These are phyloP conservation scores for Lumbricus terrestris DNA, from an alignment of 2,888 invertebrate genomes.

Conservation along the genomic window DNA sequence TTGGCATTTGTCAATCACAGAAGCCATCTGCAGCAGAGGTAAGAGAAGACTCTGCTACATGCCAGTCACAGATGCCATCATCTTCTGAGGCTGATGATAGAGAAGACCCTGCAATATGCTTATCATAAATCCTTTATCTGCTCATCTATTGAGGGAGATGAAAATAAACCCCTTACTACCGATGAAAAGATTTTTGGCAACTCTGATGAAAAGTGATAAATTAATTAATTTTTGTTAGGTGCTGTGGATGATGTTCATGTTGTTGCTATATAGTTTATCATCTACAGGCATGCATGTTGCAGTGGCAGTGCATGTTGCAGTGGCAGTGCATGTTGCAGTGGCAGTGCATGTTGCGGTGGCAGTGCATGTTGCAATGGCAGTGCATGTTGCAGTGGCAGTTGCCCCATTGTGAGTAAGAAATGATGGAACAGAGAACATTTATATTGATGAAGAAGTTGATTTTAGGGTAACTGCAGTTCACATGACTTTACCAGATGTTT, in stretches of 20 bases:
- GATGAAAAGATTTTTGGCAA: neutral
- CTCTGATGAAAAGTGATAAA: neutral
- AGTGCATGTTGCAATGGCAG: too few species aligned
- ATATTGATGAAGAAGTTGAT: too few species aligned
- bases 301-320: too few species aligned
- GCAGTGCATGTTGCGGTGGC: too few species aligned
- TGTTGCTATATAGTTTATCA: neutral
- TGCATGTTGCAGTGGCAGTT: neutral
- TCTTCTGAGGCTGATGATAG: neutral
- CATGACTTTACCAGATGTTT: neutral
- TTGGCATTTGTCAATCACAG: neutral
- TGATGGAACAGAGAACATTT: too few species aligned
- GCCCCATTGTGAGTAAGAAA: too few species aligned
- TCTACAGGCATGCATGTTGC: neutral
- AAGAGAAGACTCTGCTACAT: neutral
- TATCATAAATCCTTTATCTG: too few species aligned
- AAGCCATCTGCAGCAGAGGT: neutral
- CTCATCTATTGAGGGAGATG: neutral
- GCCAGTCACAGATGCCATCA: neutral
- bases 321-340: too few species aligned
- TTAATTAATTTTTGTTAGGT: neutral
- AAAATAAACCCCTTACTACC: neutral
- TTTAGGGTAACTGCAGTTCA: too few species aligned
- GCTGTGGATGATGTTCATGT: neutral
- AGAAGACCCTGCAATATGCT: neutral